Percentiles rank a stretch among this genome's conserved stretches.
Evolutionary conservation across 1,140 invertebrate species (phyloP).

Genomic region (Ceratina japonica): DNA sequence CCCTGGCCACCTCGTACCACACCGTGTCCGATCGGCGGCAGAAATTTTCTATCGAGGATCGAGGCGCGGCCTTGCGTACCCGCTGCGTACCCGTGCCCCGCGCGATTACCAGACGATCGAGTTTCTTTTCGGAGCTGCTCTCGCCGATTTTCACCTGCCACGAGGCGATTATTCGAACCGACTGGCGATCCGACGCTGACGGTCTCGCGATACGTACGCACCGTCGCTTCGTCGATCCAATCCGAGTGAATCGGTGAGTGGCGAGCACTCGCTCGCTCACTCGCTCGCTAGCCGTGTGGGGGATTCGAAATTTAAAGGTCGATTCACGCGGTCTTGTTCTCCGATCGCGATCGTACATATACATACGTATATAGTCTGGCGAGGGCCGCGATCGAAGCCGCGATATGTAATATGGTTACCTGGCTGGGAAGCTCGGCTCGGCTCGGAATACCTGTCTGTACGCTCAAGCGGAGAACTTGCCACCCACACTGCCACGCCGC

Average conservation of each 20-base stretch:
- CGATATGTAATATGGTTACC: too few relatives aligned
- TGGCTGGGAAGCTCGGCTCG: too few relatives aligned
- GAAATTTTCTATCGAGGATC: constrained; percentile 12
- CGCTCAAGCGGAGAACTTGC: too few relatives aligned
- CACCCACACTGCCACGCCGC: constrained; percentile 8
- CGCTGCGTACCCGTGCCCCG: constrained; percentile 22
- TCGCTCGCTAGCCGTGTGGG: not conserved
- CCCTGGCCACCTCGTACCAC: constrained; percentile 15
- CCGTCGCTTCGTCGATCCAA: constrained; percentile 24
- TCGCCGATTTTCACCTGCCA: constrained; percentile 44
- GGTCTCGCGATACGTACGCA: constrained; percentile 8
- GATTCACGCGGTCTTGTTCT: constrained; percentile 9
- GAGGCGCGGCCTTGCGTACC: constrained; percentile 24
- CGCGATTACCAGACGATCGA: constrained; percentile 11
- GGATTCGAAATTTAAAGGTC: constrained; percentile 24
- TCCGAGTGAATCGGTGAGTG: constrained; percentile 25
- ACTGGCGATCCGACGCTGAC: constrained; percentile 21
- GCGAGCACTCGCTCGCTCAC: not conserved
- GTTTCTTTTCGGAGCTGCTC: not conserved
- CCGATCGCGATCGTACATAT: too few relatives aligned
- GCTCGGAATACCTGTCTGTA: too few relatives aligned
- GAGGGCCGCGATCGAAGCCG: not conserved
- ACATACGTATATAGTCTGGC: too few relatives aligned
- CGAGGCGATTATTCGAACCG: constrained; percentile 49
- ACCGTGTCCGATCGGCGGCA: constrained; percentile 11